Evolutionary conservation across 2,113 vertebrate species (phyloP), one percentile per base, ranked within the genome.

Genomic region (Neodon shergylaensis): DNA sequence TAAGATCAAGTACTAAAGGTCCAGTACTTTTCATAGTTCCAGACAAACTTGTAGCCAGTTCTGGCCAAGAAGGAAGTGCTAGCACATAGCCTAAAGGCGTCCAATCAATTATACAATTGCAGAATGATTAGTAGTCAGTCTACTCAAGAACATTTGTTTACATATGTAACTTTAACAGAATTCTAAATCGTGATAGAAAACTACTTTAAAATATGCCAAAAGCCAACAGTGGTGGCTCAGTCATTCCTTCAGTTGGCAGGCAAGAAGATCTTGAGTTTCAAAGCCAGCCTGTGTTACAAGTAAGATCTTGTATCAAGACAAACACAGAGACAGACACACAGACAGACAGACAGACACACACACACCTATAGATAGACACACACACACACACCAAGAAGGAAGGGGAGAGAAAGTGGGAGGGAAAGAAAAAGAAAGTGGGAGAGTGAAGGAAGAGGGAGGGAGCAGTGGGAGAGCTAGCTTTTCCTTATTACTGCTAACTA

Each of bases 161-260:
- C 42, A 90, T 44, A 72, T 39, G 49, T 2, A 92, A 26, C 12
- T 92, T 92, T 93, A 74, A 7, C 42, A 65, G 19, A 88, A 96
- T 28, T 93, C 54, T 89, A 87, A 93, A 95, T 74, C 63, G 66
- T 44, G 54, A 65, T 77, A 49, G 26, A 90, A 96, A 65, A 54
- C 26, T 36, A 76, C 58, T 74, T 92, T 88, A 65, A 74, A 19
- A 91, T 93, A 92, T 49, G 33, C 16, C 65, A 54, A 94, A 93
- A 47, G 63, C 16, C n/a, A 66, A 66, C 14, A 39, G 24, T 28
- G 4, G 16, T 85, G 39, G 7, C 54, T 83, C 24, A 42, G 12
- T 61, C 61, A 39, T 61, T 82, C 11, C 22, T 61, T 82, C 54
- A 26, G 6, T 39, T 82, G 54, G 22, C 12, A 61, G 54, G 54